Conservation (phyloP, 2,797 vertebrate genomes). For the Myotis daubentonii region DNA sequence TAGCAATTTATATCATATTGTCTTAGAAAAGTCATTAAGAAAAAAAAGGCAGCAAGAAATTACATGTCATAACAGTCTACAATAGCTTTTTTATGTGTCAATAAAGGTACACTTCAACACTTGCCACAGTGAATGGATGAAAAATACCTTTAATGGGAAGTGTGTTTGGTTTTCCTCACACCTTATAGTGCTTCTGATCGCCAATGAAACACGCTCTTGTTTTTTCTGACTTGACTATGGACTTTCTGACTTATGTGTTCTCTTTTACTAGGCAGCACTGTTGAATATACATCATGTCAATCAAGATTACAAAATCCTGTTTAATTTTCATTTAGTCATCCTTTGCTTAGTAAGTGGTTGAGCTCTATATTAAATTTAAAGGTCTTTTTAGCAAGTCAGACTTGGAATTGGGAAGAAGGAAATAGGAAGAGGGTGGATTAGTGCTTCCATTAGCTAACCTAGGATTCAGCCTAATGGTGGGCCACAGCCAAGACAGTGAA, state of each 20-base stretch:
- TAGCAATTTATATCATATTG: slow-evolving; percentile 58
- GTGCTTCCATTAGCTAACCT: neutral
- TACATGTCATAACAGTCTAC: slow-evolving; percentile 13
- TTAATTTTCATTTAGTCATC: neutral
- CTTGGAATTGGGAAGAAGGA: neutral
- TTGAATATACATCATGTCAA: neutral
- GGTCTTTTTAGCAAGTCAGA: neutral
- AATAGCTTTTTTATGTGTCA: slow-evolving; percentile 55
- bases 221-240: neutral
- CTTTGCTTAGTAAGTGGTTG: neutral
- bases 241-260: neutral
- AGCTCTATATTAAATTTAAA: neutral
- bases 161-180: neutral
- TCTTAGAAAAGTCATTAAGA: slow-evolving; percentile 59
- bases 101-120: slow-evolving; percentile 47
- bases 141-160: neutral
- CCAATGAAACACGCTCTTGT: neutral
- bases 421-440: neutral
- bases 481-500: neutral
- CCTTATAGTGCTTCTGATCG: neutral
- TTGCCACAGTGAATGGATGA: neutral
- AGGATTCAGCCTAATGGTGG: neutral
- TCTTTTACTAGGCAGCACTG: neutral
- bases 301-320: neutral
- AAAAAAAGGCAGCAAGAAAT: slow-evolving; percentile 56